phyloP scores from a whole-genome alignment of 2,113 vertebrate genomes.

The Melanostigma gelatinosum region DNA sequence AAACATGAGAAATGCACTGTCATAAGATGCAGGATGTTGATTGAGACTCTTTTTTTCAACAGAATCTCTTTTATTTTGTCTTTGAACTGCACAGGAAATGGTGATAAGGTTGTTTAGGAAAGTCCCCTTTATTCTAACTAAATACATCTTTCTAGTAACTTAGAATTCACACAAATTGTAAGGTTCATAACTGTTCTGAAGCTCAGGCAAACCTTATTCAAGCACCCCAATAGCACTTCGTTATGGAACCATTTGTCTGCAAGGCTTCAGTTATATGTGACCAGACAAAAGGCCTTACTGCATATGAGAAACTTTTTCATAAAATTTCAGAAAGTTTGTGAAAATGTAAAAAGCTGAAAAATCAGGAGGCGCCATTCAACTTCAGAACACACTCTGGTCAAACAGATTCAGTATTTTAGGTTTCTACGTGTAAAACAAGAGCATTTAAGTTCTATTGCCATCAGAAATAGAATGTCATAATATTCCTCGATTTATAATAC shows the following conservation, averaged over 20 bases:
- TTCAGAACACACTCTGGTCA: conserved; percentile 54
- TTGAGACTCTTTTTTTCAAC: conserved; percentile 64
- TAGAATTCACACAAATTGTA: conserved; percentile 62
- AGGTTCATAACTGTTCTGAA: conserved; percentile 60
- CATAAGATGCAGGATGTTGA: conserved; percentile 68
- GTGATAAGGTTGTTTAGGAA: conserved; percentile 72
- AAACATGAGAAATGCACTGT: conserved; percentile 38
- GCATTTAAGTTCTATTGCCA: conserved; percentile 57
- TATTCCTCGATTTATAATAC: conserved; percentile 46
- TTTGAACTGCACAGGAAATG: conserved; percentile 79
- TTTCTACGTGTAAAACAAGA: conserved; percentile 48
- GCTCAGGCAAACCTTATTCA: conserved; percentile 54
- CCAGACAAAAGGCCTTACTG: conserved; percentile 69
- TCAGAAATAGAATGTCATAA: conserved; percentile 43
- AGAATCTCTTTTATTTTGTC: conserved; percentile 77
- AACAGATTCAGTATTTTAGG: conserved; percentile 48
- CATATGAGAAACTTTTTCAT: conserved; percentile 68
- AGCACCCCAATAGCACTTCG: conserved; percentile 63
- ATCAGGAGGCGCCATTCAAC: conserved; percentile 43
- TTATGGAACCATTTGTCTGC: conserved; percentile 49
- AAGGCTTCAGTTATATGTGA: conserved; percentile 60
- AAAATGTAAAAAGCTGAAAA: conserved; percentile 70
- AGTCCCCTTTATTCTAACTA: conserved; percentile 78
- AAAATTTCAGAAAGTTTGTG: conserved; percentile 68
- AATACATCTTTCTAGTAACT: conserved; percentile 73